A percentile compares a stretch with the other conserved stretches of the same genome.
Conservation (phyloP, 23 tunicate genomes). For the Halocynthia roretzi region DNA sequence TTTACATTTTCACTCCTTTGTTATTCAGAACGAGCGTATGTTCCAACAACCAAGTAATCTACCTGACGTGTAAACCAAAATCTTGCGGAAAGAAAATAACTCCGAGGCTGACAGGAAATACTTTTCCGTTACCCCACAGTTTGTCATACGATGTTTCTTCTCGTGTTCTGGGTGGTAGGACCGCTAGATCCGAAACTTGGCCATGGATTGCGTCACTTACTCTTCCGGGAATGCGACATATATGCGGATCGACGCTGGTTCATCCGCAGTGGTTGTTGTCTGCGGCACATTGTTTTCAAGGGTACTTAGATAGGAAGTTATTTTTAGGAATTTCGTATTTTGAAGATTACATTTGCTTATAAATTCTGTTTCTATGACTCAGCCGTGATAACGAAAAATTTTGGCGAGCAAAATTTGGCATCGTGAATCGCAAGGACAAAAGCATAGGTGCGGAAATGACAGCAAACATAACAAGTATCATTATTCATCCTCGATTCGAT, state of each 20-base stretch:
- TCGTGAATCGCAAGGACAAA: neutral
- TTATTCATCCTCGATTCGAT: conserved; percentile 58
- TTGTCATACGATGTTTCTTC: neutral
- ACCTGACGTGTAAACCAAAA: conserved; percentile 37
- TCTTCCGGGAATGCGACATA: conserved; percentile 64
- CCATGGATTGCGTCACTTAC: conserved; percentile 72
- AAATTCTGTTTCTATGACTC: neutral
- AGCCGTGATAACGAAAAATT: conserved; percentile 29
- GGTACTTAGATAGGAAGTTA: conserved; percentile 23
- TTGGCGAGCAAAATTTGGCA: conserved; percentile 35
- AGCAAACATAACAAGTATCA: conserved; percentile 39
- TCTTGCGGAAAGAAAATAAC: conserved; percentile 35
- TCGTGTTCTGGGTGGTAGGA: conserved; percentile 61
- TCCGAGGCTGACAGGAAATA: neutral
- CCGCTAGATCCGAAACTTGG: conserved; percentile 58
- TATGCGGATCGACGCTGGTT: conserved; percentile 79
- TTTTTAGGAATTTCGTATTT: neutral
- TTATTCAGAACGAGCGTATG: conserved; percentile 9
- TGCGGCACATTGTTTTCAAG: conserved; percentile 89
- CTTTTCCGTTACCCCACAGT: neutral
- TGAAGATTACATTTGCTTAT: neutral
- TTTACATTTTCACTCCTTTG: neutral
- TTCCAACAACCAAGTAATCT: conserved; percentile 14
- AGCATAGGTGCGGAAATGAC: neutral
- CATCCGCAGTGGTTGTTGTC: conserved; percentile 62